Evolutionary conservation across 2,888 invertebrate genomes (phyloP), one percentile per base, ranked within the genome.

Genomic region (Cryptocheilus praepositus): DNA sequence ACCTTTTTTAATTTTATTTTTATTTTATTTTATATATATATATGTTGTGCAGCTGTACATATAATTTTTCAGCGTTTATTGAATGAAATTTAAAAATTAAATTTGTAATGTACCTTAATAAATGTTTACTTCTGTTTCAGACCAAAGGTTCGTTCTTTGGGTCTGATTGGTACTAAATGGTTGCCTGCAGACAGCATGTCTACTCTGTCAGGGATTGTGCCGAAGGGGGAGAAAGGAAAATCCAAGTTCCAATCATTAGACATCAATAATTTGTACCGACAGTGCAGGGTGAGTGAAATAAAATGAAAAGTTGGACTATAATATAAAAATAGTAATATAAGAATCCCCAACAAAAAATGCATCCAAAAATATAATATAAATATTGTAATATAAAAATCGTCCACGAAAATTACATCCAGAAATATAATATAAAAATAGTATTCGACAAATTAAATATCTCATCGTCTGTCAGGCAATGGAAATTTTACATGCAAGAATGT

Each of bases 181-280:
- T 95, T 95, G 94, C 93, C 94, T 94, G 94, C 93, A 94, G 94
- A 95, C 96, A 96, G 95, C 93, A 96, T 96, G 96, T 96, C 96
- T 95, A 95, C 96, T 94, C 93, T 95, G 94, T 94, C 96, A 92
- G 95, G 95, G 94, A 93, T 92, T 91, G 92, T 94, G 94, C 92
- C 92, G 91, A 92, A 92, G 91, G 94, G 93, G 93, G 94, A 94
- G 93, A 94, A 94, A 92, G 94, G 94, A 92, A 98, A 97, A 93
- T 94, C 95, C 91, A 98, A 97, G 93, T 98, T 93, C 93, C 96
- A 96, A 91, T 95, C 97, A 89, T 93, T 98, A 92, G 97, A 98
- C 93, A 98, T 98, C 93, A 98, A 98, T 95, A 97, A 93, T 92
- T 93, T 98, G 91, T 98, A 97, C 91, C 95, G 95, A 91, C 93